Percentiles rank a stretch among this genome's conserved stretches.
These are phyloP conservation scores for Clusia tigrina DNA, from an alignment of 2,888 invertebrate species.

Conservation along the genomic window DNA sequence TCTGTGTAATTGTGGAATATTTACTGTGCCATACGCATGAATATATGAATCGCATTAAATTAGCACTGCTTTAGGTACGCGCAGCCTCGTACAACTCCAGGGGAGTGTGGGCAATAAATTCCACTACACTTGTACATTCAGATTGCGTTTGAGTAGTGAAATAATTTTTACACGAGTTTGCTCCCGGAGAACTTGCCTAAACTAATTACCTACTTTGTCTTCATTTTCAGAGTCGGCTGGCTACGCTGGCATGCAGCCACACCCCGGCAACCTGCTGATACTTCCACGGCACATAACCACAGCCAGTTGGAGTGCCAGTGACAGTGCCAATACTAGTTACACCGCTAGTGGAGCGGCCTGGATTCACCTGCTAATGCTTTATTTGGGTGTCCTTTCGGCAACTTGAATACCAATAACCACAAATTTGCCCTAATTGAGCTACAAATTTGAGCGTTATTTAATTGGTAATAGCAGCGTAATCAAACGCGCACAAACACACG, in stretches of 20 bases:
- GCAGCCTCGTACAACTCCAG: too few relatives aligned
- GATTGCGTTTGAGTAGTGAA: constrained; percentile 28
- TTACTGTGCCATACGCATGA: too few relatives aligned
- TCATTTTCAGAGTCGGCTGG: constrained; percentile 27
- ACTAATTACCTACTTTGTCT: constrained; percentile 40
- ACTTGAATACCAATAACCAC: constrained; percentile 55
- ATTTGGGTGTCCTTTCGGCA: constrained; percentile 7
- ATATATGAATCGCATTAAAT: too few relatives aligned
- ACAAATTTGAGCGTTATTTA: constrained; percentile 52
- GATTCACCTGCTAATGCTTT: neutral
- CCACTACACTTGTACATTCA: neutral
- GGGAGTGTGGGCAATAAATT: constrained; percentile 6
- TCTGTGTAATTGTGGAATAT: too few relatives aligned
- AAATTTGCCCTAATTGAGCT: constrained; percentile 59
- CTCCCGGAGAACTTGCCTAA: constrained; percentile 10
- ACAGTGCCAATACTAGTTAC: too few relatives aligned
- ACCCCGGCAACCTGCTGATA: too few relatives aligned
- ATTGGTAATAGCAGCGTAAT: constrained; percentile 58
- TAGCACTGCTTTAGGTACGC: too few relatives aligned
- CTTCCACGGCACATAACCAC: neutral
- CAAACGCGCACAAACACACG: constrained; percentile 44
- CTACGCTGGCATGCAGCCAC: neutral
- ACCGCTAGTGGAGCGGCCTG: constrained; percentile 20
- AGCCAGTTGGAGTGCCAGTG: neutral
- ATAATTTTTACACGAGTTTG: constrained; percentile 35